A percentile compares a stretch with the other conserved stretches of the same genome.
Evolutionary conservation across 2,113 vertebrate species (phyloP).

Genomic region (Madoqua kirkii): DNA sequence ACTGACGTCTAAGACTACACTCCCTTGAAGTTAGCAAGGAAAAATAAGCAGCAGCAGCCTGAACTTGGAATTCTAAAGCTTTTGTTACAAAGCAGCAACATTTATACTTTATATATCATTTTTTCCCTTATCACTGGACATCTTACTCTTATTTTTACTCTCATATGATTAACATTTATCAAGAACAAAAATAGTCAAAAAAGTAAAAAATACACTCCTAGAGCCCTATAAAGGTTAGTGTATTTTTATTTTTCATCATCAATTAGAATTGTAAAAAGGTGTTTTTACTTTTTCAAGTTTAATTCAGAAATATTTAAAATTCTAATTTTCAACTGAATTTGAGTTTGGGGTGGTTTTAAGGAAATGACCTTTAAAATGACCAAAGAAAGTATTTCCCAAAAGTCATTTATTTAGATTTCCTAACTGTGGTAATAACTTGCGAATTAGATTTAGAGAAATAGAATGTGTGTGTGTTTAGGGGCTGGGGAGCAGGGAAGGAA

Average conservation of each 20-base stretch:
- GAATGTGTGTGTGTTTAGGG: not conserved
- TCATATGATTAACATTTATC: slow-evolving; percentile 1
- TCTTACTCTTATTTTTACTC: not conserved
- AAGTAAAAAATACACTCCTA: not conserved
- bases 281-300: slow-evolving; percentile 17
- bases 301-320: slow-evolving; percentile 41
- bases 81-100: slow-evolving; percentile 62
- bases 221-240: not conserved
- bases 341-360: not conserved
- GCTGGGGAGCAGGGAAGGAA: rapidly evolving
- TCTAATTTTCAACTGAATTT: slow-evolving; percentile 39
- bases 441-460: not conserved
- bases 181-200: not conserved
- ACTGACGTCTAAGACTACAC: slow-evolving; percentile 63
- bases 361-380: not conserved
- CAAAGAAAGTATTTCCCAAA: not conserved
- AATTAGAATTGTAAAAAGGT: not conserved
- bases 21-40: slow-evolving; percentile 49
- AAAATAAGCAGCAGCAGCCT: slow-evolving; percentile 65
- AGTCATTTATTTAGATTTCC: not conserved
- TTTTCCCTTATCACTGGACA: not conserved
- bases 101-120: slow-evolving; percentile 26
- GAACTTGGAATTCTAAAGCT: slow-evolving; percentile 50
- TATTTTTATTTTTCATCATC: not conserved
- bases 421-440: not conserved